Percentiles rank a stretch among this genome's conserved stretches.
Evolutionary conservation across 2,113 vertebrate genomes (phyloP).

Genomic region (Myiagra hebetior): DNA sequence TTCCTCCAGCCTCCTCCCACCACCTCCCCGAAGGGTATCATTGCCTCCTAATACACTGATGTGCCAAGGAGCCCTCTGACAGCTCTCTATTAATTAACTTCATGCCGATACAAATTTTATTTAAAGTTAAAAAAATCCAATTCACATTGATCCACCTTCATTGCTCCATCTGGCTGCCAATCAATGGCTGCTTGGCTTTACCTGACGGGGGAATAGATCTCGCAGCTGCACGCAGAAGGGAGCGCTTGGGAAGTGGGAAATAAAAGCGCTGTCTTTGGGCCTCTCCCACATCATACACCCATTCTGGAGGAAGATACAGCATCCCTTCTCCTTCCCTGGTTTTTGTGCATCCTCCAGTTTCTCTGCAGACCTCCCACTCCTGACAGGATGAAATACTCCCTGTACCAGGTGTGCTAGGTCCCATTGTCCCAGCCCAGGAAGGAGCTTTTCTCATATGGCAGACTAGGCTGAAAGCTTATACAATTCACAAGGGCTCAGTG

Average conservation of each 20-base stretch:
- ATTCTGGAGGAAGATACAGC: neutral
- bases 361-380: neutral
- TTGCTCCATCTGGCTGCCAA: slow-evolving; percentile 58
- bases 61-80: slow-evolving; percentile 66
- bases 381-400: neutral
- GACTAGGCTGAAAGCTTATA: neutral
- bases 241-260: neutral
- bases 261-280: neutral
- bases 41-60: slow-evolving; percentile 47
- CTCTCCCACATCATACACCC: neutral
- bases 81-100: slow-evolving; percentile 75
- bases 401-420: neutral
- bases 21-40: slow-evolving; percentile 22
- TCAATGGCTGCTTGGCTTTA: slow-evolving; percentile 57
- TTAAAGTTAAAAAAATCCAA: slow-evolving; percentile 74
- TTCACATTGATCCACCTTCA: slow-evolving; percentile 72
- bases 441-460: neutral
- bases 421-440: neutral
- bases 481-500: neutral
- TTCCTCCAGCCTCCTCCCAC: slow-evolving; percentile 29
- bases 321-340: neutral
- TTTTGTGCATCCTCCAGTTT: neutral
- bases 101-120: slow-evolving; percentile 74
- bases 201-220: neutral
- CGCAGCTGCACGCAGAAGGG: neutral